phyloP scores from a whole-genome alignment of 2,888 invertebrate species.

The Cerastoderma edule region DNA sequence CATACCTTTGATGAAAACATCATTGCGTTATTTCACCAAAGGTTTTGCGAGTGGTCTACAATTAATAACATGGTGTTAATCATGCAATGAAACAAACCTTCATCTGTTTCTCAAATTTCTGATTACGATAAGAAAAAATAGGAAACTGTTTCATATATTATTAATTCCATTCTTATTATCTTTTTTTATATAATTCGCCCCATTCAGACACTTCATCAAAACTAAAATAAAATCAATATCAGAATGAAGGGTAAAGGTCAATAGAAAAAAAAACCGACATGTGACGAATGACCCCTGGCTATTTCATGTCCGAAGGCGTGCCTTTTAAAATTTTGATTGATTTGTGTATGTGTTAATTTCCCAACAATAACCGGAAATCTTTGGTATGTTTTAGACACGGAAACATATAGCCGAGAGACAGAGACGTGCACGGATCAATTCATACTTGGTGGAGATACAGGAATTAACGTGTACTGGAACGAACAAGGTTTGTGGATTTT shows the following conservation, averaged over 20 bases:
- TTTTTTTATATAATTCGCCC: too few relatives aligned
- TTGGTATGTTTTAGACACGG: slow-evolving; percentile 45
- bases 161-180: too few relatives aligned
- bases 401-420: slow-evolving; percentile 60
- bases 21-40: too few relatives aligned
- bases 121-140: too few relatives aligned
- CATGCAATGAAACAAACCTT: too few relatives aligned
- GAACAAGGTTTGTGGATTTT: slow-evolving; percentile 18
- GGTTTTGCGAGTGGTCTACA: too few relatives aligned
- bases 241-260: not conserved
- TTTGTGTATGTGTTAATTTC: slow-evolving; percentile 13
- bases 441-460: slow-evolving; percentile 51
- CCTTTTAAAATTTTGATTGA: slow-evolving; percentile 17
- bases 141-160: too few relatives aligned
- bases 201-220: too few relatives aligned
- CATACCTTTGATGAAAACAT: too few relatives aligned
- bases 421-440: slow-evolving; percentile 54
- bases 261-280: not conserved
- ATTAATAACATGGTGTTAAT: too few relatives aligned
- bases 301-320: slow-evolving; percentile 4
- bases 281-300: slow-evolving; percentile 1
- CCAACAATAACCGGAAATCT: not conserved
- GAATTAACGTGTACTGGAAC: slow-evolving; percentile 4
- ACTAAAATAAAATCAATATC: not conserved
- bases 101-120: too few relatives aligned